Conservation (phyloP, 2,113 vertebrate genomes). For the Cyphomyrus discorhynchus region DNA sequence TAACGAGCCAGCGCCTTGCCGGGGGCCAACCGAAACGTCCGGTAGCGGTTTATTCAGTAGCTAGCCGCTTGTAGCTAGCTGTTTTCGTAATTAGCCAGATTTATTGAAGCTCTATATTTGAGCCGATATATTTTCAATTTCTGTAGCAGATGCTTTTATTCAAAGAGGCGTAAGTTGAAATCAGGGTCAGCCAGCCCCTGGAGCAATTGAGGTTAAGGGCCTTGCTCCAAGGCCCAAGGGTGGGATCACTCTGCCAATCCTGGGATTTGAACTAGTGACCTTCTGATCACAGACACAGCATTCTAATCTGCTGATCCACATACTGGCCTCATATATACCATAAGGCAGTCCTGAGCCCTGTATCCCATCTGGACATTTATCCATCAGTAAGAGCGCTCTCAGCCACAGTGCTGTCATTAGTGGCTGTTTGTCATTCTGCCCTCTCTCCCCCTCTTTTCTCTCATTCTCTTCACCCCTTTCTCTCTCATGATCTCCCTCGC, state of each 20-base stretch:
- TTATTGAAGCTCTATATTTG: slow-evolving; percentile 36
- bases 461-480: neutral
- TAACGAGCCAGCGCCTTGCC: neutral
- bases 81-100: neutral
- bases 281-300: neutral
- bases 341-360: slow-evolving; percentile 38
- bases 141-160: neutral
- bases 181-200: neutral
- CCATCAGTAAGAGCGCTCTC: slow-evolving; percentile 32
- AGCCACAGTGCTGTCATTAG: slow-evolving; percentile 1
- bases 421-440: neutral
- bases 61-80: neutral
- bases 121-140: slow-evolving; percentile 3
- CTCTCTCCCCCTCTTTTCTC: neutral
- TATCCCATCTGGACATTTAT: slow-evolving; percentile 27
- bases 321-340: slow-evolving; percentile 46
- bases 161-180: neutral
- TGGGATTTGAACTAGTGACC: neutral
- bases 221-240: neutral
- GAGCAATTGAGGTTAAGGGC: neutral
- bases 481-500: neutral
- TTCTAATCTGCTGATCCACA: neutral
- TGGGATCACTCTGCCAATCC: neutral
- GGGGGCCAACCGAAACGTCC: neutral
- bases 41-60: neutral